A percentile compares a stretch with the other conserved stretches of the same genome.
Evolutionary conservation across 2,113 vertebrate genomes (phyloP).

Genomic region (Callionymus lyra): DNA sequence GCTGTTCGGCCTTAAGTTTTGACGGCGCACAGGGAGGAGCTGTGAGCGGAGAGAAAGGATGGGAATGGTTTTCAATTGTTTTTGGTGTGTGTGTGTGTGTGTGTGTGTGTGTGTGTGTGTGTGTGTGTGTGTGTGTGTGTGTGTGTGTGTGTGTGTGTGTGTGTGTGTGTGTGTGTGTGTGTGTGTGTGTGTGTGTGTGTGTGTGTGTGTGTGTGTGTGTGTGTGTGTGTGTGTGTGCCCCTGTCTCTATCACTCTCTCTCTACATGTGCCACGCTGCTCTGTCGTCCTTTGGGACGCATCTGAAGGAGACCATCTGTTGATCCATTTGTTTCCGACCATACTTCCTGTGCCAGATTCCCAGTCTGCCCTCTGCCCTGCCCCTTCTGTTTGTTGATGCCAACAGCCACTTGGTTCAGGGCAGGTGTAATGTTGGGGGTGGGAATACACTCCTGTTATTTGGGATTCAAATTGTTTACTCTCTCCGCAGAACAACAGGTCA

Average conservation of each 20-base stretch:
- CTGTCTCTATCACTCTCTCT: constrained; percentile 32
- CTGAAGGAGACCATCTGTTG: constrained; percentile 72
- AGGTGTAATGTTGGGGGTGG: constrained; percentile 12
- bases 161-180: no score
- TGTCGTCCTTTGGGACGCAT: constrained; percentile 58
- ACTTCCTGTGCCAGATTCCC: constrained; percentile 45
- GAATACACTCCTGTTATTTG: constrained; percentile 10
- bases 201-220: no score
- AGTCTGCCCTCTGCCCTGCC: constrained; percentile 39
- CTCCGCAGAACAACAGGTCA: no score
- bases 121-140: no score
- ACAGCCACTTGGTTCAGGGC: constrained; percentile 12
- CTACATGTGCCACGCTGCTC: constrained; percentile 49
- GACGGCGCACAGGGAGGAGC: constrained; percentile 30
- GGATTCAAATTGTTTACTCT: constrained; percentile 7
- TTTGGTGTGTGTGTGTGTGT: constrained; percentile 16
- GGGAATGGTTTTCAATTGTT: constrained; percentile 35
- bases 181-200: no score
- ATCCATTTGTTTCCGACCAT: constrained; percentile 61
- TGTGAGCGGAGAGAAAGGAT: constrained; percentile 27
- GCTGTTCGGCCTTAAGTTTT: constrained; percentile 51
- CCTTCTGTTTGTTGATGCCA: constrained; percentile 34
- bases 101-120: no score
- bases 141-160: no score
- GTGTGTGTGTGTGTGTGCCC: constrained; percentile 19